phyloP scores from a whole-genome alignment of 2,797 vertebrate genomes.

The Megalops cyprinoides region DNA sequence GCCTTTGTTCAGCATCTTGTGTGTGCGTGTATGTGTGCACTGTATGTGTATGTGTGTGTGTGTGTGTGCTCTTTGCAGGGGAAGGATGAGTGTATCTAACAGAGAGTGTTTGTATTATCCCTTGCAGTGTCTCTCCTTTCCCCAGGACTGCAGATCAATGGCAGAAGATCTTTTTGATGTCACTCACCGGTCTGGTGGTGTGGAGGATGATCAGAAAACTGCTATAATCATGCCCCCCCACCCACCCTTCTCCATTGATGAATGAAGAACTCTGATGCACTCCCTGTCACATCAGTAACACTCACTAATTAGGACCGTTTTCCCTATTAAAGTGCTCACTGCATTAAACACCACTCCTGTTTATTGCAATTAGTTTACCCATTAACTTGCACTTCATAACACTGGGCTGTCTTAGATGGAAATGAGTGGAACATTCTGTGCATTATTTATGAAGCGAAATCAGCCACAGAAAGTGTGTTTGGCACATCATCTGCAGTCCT shows the following conservation, averaged over 20 bases:
- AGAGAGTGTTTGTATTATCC: constrained; percentile 75
- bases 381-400: constrained; percentile 84
- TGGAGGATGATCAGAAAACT: constrained; percentile 85
- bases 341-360: constrained; percentile 88
- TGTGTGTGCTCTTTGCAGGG: neutral
- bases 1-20: constrained; percentile 58
- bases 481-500: constrained; percentile 42
- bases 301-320: constrained; percentile 91
- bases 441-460: constrained; percentile 75
- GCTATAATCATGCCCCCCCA: constrained; percentile 60
- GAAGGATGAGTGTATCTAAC: constrained; percentile 52
- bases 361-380: constrained; percentile 91
- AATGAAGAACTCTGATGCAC: constrained; percentile 77
- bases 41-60: constrained; percentile 23
- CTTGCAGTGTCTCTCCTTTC: constrained; percentile 72
- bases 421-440: constrained; percentile 69
- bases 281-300: constrained; percentile 80
- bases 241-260: constrained; percentile 66
- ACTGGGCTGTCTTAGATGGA: constrained; percentile 76
- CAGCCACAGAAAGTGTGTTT: constrained; percentile 67
- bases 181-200: constrained; percentile 75
- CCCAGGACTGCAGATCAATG: constrained; percentile 84
- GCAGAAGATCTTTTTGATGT: constrained; percentile 81
- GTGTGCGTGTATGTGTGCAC: constrained; percentile 26
- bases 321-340: constrained; percentile 82